Percentiles rank a stretch among this genome's conserved stretches.
phyloP scores from a whole-genome alignment of 2,888 invertebrate species.

The Creontiades dilutus region DNA sequence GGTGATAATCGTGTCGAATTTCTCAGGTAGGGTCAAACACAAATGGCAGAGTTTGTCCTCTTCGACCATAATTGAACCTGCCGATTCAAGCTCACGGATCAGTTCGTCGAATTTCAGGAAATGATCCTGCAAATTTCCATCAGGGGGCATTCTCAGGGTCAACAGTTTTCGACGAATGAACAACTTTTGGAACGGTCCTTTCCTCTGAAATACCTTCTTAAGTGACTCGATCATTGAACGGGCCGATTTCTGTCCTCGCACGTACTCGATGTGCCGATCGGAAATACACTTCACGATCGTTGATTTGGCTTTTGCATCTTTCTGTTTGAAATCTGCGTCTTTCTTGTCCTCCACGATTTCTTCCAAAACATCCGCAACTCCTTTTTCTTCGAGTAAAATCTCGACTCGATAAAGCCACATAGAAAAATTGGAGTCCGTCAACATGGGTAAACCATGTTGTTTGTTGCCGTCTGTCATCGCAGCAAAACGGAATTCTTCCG shows the following conservation, averaged over 20 bases:
- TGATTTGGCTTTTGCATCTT: not conserved
- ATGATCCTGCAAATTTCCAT: not conserved
- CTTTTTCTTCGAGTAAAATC: not conserved
- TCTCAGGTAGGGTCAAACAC: too few relatives aligned
- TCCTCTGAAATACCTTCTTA: constrained; percentile 66
- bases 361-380: not conserved
- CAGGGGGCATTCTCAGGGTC: not conserved
- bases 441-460: too few relatives aligned
- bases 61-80: too few relatives aligned
- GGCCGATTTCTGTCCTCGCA: constrained; percentile 37
- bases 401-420: not conserved
- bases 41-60: too few relatives aligned
- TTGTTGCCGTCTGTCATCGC: too few relatives aligned
- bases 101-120: not conserved
- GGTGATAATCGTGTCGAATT: too few relatives aligned
- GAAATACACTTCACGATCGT: constrained; percentile 49
- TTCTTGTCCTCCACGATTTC: too few relatives aligned
- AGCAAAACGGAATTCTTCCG: too few relatives aligned
- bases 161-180: constrained; percentile 6
- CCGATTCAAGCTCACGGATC: too few relatives aligned
- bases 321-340: too few relatives aligned
- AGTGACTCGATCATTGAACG: constrained; percentile 53
- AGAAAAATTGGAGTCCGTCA: too few relatives aligned
- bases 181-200: constrained; percentile 10
- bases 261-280: constrained; percentile 69